A percentile compares a stretch with the other conserved stretches of the same genome.
Evolutionary conservation across 2,797 vertebrate genomes (phyloP).

Genomic region (Phoeniculus purpureus): DNA sequence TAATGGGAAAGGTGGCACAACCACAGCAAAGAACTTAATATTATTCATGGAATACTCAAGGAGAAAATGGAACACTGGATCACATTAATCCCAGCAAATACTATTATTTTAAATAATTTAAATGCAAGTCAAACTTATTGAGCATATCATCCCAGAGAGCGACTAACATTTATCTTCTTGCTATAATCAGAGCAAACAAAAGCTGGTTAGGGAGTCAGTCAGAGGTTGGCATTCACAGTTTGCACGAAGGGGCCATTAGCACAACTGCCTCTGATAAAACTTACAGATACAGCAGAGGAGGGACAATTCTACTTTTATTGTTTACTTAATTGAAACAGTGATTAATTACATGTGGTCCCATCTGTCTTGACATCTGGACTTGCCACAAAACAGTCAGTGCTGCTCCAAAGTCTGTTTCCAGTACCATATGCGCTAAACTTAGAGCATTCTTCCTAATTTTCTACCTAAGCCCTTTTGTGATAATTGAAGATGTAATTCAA

Average conservation of each 20-base stretch:
- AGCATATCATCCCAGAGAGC: background rate
- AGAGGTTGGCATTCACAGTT: background rate
- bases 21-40: background rate
- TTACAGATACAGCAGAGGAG: background rate
- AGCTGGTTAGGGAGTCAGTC: background rate
- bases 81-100: constrained; percentile 43
- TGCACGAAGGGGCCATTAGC: background rate
- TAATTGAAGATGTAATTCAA: background rate
- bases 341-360: background rate
- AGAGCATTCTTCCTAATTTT: background rate
- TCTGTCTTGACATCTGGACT: background rate
- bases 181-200: background rate
- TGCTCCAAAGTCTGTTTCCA: background rate
- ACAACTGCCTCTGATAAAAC: background rate
- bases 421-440: background rate
- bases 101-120: constrained; percentile 59
- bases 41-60: constrained; percentile 54
- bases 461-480: rapidly evolving
- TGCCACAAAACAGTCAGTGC: background rate
- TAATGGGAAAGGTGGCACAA: constrained; percentile 30
- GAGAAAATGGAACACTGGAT: constrained; percentile 24
- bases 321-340: background rate
- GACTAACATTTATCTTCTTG: constrained; percentile 23
- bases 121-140: constrained; percentile 34
- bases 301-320: background rate